A percentile compares a stretch with the other conserved stretches of the same genome.
Conservation (phyloP, 1,140 invertebrate genomes). For the Heliothis subflexa region DNA sequence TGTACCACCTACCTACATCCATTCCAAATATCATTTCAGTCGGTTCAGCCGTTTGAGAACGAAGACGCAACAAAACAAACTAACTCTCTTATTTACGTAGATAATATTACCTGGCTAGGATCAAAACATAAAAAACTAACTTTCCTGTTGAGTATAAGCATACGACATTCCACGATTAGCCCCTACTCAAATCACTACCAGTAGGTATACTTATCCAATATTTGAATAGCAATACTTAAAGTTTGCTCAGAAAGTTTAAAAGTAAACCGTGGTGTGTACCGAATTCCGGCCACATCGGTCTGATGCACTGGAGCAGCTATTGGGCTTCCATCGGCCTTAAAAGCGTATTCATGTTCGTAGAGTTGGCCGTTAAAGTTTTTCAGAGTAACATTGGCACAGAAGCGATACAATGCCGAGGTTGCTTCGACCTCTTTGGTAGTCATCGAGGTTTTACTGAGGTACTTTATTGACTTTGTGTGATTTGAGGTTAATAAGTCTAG, state of each 20-base stretch:
- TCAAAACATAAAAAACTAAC: no score
- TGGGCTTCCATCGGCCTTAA: slow-evolving; percentile 33
- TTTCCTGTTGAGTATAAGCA: no score
- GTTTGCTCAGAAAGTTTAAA: slow-evolving; percentile 14
- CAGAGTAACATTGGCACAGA: slow-evolving; percentile 19
- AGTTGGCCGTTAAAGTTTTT: slow-evolving; percentile 54
- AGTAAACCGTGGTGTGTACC: slow-evolving; percentile 34
- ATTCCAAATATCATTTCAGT: no score
- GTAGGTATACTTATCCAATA: not conserved
- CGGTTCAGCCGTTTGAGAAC: no score
- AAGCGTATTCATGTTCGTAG: slow-evolving; percentile 56
- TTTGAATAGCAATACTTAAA: not conserved
- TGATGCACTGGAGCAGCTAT: slow-evolving; percentile 49
- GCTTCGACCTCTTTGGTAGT: slow-evolving; percentile 14
- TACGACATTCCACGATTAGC: not conserved
- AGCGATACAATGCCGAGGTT: slow-evolving; percentile 29
- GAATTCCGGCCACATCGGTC: slow-evolving; percentile 16
- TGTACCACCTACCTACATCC: no score
- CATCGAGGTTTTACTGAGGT: not conserved
- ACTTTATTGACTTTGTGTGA: not conserved
- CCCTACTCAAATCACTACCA: not conserved
- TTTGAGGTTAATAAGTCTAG: no score
- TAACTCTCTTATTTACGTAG: no score
- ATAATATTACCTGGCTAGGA: no score
- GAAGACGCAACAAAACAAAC: no score